These are phyloP conservation scores for Tyrannus savana DNA, from an alignment of 2,113 vertebrate species.

Conservation along the genomic window DNA sequence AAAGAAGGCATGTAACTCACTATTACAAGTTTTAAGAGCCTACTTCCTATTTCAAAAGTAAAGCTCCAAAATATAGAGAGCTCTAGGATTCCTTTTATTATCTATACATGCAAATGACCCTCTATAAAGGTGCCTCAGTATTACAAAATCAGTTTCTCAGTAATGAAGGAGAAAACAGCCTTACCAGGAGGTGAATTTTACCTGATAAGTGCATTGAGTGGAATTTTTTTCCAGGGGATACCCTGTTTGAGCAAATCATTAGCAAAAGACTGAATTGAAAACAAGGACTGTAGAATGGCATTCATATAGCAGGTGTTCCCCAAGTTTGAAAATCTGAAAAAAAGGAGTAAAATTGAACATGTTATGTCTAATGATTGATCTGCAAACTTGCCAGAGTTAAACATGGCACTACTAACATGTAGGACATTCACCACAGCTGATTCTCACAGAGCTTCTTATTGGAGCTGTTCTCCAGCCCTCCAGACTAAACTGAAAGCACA, in stretches of 20 bases:
- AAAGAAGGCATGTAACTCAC: not conserved
- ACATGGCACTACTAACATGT: rapidly evolving
- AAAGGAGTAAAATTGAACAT: not conserved
- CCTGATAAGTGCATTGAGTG: constrained; percentile 93
- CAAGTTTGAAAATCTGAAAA: constrained; percentile 92
- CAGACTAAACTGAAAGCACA: not conserved
- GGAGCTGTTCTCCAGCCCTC: not conserved
- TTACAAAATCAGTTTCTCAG: not conserved
- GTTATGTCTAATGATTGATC: not conserved
- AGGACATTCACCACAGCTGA: not conserved
- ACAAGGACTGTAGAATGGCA: constrained; percentile 96
- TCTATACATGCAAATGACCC: not conserved
- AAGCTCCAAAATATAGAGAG: not conserved
- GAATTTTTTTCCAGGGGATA: constrained; percentile 95
- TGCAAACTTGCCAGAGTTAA: not conserved
- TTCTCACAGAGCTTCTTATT: not conserved
- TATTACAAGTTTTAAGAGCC: not conserved
- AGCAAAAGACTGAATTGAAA: constrained; percentile 96
- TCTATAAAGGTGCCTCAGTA: not conserved
- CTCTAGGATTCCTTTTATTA: not conserved
- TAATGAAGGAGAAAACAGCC: not conserved
- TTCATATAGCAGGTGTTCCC: constrained; percentile 99
- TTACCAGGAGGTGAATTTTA: constrained; percentile 58
- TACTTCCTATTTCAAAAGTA: not conserved
- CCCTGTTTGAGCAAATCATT: constrained; percentile 94